Conservation (phyloP, 2,888 invertebrate genomes). For the Spicauda simplicius region DNA sequence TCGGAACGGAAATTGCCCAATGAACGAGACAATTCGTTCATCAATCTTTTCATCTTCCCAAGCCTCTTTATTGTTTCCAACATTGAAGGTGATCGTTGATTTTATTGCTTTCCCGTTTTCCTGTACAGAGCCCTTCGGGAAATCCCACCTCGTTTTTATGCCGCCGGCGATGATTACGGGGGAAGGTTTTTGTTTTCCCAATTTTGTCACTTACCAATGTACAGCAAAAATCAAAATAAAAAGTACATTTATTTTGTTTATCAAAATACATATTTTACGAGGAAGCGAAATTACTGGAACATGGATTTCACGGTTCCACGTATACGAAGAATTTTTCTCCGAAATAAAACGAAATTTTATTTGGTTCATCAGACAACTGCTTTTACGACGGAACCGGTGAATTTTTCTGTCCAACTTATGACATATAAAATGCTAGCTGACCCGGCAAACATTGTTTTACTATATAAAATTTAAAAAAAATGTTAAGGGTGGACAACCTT, state of each 20-base stretch:
- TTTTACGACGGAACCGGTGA: too few species aligned
- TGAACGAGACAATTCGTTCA: slow-evolving; percentile 7
- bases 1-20: slow-evolving; percentile 19
- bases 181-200: slow-evolving; percentile 2
- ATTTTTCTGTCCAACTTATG: too few species aligned
- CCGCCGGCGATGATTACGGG: background rate
- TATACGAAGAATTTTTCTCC: too few species aligned
- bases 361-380: too few species aligned
- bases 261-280: background rate
- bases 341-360: too few species aligned
- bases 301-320: background rate
- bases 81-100: slow-evolving; percentile 19
- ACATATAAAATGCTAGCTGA: too few species aligned
- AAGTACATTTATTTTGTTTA: background rate
- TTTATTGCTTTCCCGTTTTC: slow-evolving; percentile 15
- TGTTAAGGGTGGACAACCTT: too few species aligned
- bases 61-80: slow-evolving; percentile 14
- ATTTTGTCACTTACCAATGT: background rate
- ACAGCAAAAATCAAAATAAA: background rate
- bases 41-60: slow-evolving; percentile 18
- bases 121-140: slow-evolving; percentile 10
- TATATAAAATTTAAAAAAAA: too few species aligned
- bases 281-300: background rate
- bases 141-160: slow-evolving; percentile 1
- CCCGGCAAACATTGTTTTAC: too few species aligned